Evolutionary conservation across 2,113 vertebrate species (phyloP), one percentile per base, ranked within the genome.

Genomic region (Xiphophorus maculatus): DNA sequence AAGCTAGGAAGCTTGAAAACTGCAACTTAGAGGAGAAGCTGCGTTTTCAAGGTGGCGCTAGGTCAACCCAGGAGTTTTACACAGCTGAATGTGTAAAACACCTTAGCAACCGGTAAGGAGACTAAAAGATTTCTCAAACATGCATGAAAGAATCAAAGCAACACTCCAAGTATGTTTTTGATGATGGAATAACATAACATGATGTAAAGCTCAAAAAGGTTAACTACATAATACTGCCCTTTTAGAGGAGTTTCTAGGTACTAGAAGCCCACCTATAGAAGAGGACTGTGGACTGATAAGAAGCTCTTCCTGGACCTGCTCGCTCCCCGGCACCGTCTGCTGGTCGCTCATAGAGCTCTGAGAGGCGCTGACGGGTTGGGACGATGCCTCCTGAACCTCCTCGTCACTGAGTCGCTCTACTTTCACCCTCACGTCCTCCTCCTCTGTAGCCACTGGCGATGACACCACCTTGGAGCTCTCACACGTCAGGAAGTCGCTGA

Each of bases 271-370:
- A 99, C 98, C 98, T 95, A 99, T 98, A 71, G 98, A 99, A 67
- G 98, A 99, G 35, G 97, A 99, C 93, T 99, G 98, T 7, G 98
- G 98, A 90, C 98, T 99, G 91, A 99, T 99, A 69, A 99, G 95
- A 71, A 99, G 97, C 88, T 99, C 98, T 75, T 99, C 98, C 81
- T 99, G 97, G 81, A 96, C 96, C 87, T 98, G 98, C 27, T 99
- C 98, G 2, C 97, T 98, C 32, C 98, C 97, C 0, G 97, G 98
- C 48, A 99, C 98, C 0, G 97, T 99, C 92, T 99, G 98, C 80
- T 99, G 98, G 88, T 99, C 98, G 7, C 97, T 99, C 91, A 99
- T 92, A 0, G 97, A 99, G 90, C 97, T 98, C 92, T 99, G 98
- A 73, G 98, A 97, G 1, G 96, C 97, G 65, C 97, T 98, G 69